These are phyloP conservation scores for Scaptodrosophila lebanonensis DNA, from an alignment of 1,140 invertebrate genomes.

Conservation along the genomic window DNA sequence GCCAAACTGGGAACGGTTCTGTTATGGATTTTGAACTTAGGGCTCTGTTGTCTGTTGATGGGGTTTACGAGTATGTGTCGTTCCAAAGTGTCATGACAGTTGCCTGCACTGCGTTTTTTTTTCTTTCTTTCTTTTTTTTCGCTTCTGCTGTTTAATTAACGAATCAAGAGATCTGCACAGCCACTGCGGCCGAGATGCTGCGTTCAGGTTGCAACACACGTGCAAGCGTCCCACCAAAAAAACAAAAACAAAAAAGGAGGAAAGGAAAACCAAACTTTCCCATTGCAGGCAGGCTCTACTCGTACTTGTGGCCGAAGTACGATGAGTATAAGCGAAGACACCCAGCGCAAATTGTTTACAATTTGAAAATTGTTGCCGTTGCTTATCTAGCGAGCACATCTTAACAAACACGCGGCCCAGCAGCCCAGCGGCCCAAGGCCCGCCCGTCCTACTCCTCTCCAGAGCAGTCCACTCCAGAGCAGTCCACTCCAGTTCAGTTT, in stretches of 20 bases:
- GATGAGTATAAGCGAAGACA: neutral
- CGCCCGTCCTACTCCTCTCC: neutral
- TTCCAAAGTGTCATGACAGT: conserved; percentile 32
- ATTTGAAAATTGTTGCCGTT: conserved; percentile 62
- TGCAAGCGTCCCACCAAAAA: too few species aligned
- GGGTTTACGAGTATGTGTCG: too few species aligned
- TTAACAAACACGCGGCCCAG: conserved; percentile 59
- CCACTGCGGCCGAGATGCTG: conserved; percentile 24
- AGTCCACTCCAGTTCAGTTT: conserved; percentile 2
- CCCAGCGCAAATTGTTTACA: conserved; percentile 66
- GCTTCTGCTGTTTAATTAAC: conserved; percentile 47
- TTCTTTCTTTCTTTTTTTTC: neutral
- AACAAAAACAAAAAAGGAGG: too few species aligned
- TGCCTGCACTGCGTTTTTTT: conserved; percentile 3
- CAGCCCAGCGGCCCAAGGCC: conserved; percentile 23
- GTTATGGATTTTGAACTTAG: too few species aligned
- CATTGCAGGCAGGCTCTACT: conserved; percentile 27
- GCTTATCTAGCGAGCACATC: conserved; percentile 55
- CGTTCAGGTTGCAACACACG: conserved; percentile 50
- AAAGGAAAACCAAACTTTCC: conserved; percentile 31
- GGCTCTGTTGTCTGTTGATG: too few species aligned
- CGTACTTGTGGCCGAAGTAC: too few species aligned
- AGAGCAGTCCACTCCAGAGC: neutral
- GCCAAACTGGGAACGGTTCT: neutral
- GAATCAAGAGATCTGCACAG: conserved; percentile 41